Evolutionary conservation across 2,797 vertebrate genomes (phyloP), one percentile per base, ranked within the genome.

Genomic region (Lophotriccus pileatus): DNA sequence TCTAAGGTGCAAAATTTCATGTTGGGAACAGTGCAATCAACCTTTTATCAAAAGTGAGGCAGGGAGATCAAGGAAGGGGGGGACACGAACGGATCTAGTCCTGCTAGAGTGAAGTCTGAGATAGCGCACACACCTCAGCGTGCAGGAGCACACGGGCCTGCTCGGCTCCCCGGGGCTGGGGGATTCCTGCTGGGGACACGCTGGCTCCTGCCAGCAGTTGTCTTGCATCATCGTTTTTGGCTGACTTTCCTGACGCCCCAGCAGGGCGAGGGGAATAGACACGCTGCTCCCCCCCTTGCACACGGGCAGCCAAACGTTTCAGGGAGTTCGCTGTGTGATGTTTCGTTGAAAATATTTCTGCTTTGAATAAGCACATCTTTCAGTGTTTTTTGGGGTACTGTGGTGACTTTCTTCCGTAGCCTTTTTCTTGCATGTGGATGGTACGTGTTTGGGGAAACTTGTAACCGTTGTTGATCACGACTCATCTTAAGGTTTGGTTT

Each of bases 341-440:
- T 94, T 95, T 76, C 52, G 56, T 93, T 94, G 73, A 86, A 87
- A 86, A 69, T 78, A 87, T 62, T 90, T 94, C 95, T 91, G 94
- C 94, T 97, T 74, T 80, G 62, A 59, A 85, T 76, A 92, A 96
- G 88, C 95, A 92, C 93, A 93, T 66, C 85, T 83, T 43, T 64
- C 66, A 66, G 76, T 94, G 95, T 89, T 62, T 60, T 64, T 88
- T 94, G 87, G 94, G 87, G 93, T 96, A 91, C 90, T 69, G 87
- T 95, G 94, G 90, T 96, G 94, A 95, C 82, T 94, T 94, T 92
- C 80, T 94, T 94, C 79, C 1, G 36, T 95, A 93, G 90, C 92
- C 89, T 96, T 96, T 96, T 96, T 90, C 95, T 96, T 97, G 97
- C 97, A 97, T 97, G 97, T 94, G 69, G 74, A 89, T 93, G 90